Base-by-base conservation (phyloP, 2,113 vertebrate species). In the Notiomystis cincta region DNA sequence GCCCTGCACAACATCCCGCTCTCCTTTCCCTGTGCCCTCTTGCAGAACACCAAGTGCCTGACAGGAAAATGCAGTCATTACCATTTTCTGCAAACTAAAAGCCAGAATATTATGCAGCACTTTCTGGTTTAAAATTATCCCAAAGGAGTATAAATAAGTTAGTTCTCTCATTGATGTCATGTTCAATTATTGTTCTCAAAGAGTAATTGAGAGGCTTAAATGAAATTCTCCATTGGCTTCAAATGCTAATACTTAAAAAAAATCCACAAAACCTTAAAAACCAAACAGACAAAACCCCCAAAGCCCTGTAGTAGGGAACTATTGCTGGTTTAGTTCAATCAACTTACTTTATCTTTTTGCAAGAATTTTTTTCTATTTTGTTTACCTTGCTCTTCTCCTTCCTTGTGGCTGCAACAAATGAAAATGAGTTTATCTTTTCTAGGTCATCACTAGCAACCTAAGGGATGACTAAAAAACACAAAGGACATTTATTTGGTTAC, bases 41-140 rank as follows among this genome's bases (percentile, higher is more conserved):
- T 57, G 54, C 42, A 87, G 31, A 93, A n/a, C 45, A 81, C 2
- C 38, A 11, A 2, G 3, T 72, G 53, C 33, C 65, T 80, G 67
- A 78, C 3, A 35, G 57, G 28, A 90, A 93, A 82, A 89, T 47
- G 30, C 28, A 70, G 44, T 76, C 69, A 57, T 73, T 78, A 83
- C 6, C 15, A 80, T 75, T 79, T 90, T 35, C 76, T 78, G 37
- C 23, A 71, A 42, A 76, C 16, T 79, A 60, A 13, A 82, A 87
- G 16, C 7, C 44, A 90, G 38, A 89, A 48, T 23, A 84, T 94
- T 84, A 85, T 54, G 35, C 45, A 84, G 56, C n/a, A 66, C 10
- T 65, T 97, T 93, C 67, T 89, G 27, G 15, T 92, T 93, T 87
- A 90, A 95, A 95, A 85, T 66, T 85, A 72, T 89, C 80, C 72